phyloP scores from a whole-genome alignment of 2,888 invertebrate genomes.

The Habroteleia sp. region DNA sequence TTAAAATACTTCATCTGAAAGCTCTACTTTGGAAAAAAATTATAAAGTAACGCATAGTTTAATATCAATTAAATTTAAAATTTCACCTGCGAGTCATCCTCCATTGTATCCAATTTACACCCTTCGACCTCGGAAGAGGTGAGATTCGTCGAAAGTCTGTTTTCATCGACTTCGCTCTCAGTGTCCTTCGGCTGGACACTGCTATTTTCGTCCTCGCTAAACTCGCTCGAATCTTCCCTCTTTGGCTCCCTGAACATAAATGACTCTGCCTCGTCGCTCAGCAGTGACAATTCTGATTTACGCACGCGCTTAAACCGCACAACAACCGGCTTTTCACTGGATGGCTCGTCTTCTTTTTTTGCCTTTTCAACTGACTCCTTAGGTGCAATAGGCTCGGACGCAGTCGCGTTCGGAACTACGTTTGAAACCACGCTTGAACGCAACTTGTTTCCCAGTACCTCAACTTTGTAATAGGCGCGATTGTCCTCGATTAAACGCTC shows the following conservation, averaged over 20 bases:
- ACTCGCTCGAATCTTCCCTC: conserved; percentile 84
- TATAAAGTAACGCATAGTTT: too few relatives aligned
- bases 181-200: conserved; percentile 77
- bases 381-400: conserved; percentile 43
- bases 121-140: conserved; percentile 66
- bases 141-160: conserved; percentile 51
- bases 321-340: conserved; percentile 83
- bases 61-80: too few relatives aligned
- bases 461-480: conserved; percentile 87
- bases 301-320: conserved; percentile 89
- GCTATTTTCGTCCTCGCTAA: conserved; percentile 81
- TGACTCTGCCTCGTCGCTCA: conserved; percentile 93
- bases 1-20: too few relatives aligned
- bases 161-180: conserved; percentile 72
- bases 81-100: conserved; percentile 73
- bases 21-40: too few relatives aligned
- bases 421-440: conserved; percentile 82
- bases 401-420: conserved; percentile 67
- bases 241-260: conserved; percentile 90
- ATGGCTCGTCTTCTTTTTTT: conserved; percentile 73
- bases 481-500: conserved; percentile 83
- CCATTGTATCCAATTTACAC: conserved; percentile 70
- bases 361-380: conserved; percentile 64
- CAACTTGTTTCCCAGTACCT: conserved; percentile 86
- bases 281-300: conserved; percentile 87